Base-by-base conservation (phyloP, 2,113 vertebrate species). In the Propithecus coquereli region DNA sequence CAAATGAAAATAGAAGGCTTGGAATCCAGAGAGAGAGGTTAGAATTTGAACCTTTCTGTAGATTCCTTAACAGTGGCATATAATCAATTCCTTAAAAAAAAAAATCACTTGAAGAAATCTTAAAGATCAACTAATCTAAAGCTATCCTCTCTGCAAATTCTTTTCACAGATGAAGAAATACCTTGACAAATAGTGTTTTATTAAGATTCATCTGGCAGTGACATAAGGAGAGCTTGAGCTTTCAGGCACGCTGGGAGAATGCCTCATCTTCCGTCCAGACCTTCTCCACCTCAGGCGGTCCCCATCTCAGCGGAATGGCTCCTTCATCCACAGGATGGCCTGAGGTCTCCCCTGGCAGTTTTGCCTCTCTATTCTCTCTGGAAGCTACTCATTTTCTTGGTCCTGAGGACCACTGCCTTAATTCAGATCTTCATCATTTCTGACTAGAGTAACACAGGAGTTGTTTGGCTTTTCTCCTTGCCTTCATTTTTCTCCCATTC, bases 111-210 rank as follows among this genome's bases (percentile, higher is more conserved):
- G 76, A 94, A 90, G 82, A 94, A 96, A 92, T 91, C 88, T 97
- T 95, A 94, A 97, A 92, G 94, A 96, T 61, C 82, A 94, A 65
- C 83, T 59, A 76, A 93, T 95, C 81, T 97, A 85, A 97, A 95
- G 40, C 74, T 76, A 16, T n/a, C 47, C 32, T 92, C 34, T 68
- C 50, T 34, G 32, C 27, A 81, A 59, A 74, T 47, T 82, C 30
- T 88, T 90, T 84, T n/a, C 71, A 81, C 32, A 57, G 65, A 71
- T 61, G 93, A 82, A 92, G 83, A 84, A 92, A 88, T 70, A 86
- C 25, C 74, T 3, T 45, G 80, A 89, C 91, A 80, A 79, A 37
- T 11, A 57, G 50, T 87, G 25, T 89, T 79, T 93, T 92, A 65
- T 81, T 81, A 74, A 66, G 74, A 68, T 40, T 66, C 68, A 52